Evolutionary conservation across 2,888 invertebrate genomes (phyloP).

Genomic region (Amphipyra berbera): DNA sequence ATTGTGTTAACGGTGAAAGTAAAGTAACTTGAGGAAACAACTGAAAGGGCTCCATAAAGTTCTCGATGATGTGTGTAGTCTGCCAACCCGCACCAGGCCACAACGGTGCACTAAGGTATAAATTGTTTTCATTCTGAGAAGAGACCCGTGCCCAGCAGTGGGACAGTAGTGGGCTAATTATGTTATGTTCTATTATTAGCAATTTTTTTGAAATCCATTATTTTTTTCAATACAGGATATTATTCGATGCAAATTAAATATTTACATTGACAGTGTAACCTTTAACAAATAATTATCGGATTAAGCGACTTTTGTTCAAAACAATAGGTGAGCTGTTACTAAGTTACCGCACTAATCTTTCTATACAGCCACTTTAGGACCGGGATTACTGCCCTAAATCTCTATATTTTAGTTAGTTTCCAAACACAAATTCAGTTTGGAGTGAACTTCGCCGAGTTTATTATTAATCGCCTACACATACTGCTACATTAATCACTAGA

Average conservation of each 20-base stretch:
- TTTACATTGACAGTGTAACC: slow-evolving; percentile 2
- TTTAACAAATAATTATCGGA: slow-evolving; percentile 23
- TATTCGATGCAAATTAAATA: not conserved
- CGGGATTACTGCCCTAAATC: slow-evolving; percentile 63
- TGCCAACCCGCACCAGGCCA: too few species aligned
- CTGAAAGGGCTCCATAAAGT: too few species aligned
- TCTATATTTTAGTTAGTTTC: slow-evolving; percentile 65
- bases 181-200: too few species aligned
- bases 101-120: too few species aligned
- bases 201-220: not conserved
- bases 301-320: slow-evolving; percentile 44
- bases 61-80: too few species aligned
- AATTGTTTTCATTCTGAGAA: too few species aligned
- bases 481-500: slow-evolving; percentile 24
- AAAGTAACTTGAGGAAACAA: too few species aligned
- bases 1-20: too few species aligned
- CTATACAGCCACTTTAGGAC: slow-evolving; percentile 64
- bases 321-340: slow-evolving; percentile 57
- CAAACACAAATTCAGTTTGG: slow-evolving; percentile 64
- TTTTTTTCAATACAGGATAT: not conserved
- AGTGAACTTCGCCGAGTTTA: slow-evolving; percentile 35
- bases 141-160: too few species aligned
- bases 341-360: slow-evolving; percentile 70
- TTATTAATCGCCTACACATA: slow-evolving; percentile 38
- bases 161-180: too few species aligned